Evolutionary conservation across 2,888 invertebrate species (phyloP).

Genomic region (Eupeodes latifasciatus): DNA sequence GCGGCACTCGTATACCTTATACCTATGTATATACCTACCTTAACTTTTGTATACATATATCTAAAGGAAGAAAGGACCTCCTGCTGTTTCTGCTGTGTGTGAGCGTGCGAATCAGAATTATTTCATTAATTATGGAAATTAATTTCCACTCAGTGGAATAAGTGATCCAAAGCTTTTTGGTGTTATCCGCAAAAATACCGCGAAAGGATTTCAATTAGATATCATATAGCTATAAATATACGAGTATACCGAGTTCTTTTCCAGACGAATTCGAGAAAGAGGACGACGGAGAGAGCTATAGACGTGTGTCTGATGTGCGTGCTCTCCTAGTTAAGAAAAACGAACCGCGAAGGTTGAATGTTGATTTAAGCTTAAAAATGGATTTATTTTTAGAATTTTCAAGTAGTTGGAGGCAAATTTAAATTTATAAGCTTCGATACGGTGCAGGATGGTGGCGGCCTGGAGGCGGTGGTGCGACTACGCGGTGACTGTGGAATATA

Average conservation of each 20-base stretch:
- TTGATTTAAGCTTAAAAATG: slow-evolving; percentile 37
- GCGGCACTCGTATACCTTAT: no score
- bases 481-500: no score
- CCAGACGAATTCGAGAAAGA: background rate
- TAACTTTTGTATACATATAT: background rate
- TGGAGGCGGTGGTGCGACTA: no score
- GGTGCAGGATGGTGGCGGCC: background rate
- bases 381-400: slow-evolving; percentile 22
- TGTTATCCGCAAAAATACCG: slow-evolving; percentile 35
- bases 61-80: slow-evolving; percentile 7
- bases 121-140: slow-evolving; percentile 73
- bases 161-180: slow-evolving; percentile 54
- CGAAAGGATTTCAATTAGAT: slow-evolving; percentile 63
- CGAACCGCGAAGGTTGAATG: slow-evolving; percentile 21
- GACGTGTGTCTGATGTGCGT: background rate
- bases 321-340: slow-evolving; percentile 13
- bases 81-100: slow-evolving; percentile 9
- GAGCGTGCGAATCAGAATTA: slow-evolving; percentile 58
- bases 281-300: no score
- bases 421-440: background rate
- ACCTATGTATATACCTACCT: no score
- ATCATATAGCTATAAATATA: background rate
- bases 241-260: no score
- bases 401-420: background rate
- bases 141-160: slow-evolving; percentile 62